phyloP scores from a whole-genome alignment of 1,140 invertebrate species.

The Helicoverpa zea region DNA sequence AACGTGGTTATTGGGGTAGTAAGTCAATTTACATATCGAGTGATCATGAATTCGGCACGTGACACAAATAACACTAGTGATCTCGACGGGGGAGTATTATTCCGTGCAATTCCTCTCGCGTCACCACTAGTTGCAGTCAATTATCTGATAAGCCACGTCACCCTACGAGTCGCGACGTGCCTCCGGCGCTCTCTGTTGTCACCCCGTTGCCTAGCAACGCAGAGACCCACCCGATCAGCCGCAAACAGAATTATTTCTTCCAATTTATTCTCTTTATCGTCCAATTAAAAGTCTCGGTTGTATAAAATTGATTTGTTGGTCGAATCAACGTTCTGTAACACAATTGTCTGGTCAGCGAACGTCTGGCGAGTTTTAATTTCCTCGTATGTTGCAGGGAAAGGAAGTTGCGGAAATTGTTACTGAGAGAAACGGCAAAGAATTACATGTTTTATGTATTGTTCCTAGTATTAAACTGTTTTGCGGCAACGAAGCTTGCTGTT shows the following conservation, averaged over 20 bases:
- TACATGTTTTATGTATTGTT: conserved; percentile 34
- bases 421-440: not conserved
- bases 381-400: conserved; percentile 49
- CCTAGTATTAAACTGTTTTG: conserved; percentile 10
- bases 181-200: conserved; percentile 6
- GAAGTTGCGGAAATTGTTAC: conserved; percentile 42
- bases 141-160: conserved; percentile 77
- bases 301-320: conserved; percentile 73
- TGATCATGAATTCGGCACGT: conserved; percentile 47
- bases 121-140: conserved; percentile 67
- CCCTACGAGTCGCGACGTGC: conserved; percentile 58
- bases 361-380: conserved; percentile 61
- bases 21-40: conserved; percentile 49
- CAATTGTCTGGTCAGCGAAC: conserved; percentile 66
- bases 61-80: conserved; percentile 33
- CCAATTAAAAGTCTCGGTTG: conserved; percentile 65
- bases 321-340: conserved; percentile 65
- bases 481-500: conserved; percentile 1
- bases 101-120: conserved; percentile 51
- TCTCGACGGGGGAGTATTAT: not conserved
- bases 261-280: conserved; percentile 67
- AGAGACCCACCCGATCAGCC: conserved; percentile 59
- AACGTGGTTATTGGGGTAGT: conserved; percentile 23
- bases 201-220: conserved; percentile 51
- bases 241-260: conserved; percentile 70